These are phyloP conservation scores for Drosophila suboccidentalis DNA, from an alignment of 2,888 invertebrate species.

Conservation along the genomic window DNA sequence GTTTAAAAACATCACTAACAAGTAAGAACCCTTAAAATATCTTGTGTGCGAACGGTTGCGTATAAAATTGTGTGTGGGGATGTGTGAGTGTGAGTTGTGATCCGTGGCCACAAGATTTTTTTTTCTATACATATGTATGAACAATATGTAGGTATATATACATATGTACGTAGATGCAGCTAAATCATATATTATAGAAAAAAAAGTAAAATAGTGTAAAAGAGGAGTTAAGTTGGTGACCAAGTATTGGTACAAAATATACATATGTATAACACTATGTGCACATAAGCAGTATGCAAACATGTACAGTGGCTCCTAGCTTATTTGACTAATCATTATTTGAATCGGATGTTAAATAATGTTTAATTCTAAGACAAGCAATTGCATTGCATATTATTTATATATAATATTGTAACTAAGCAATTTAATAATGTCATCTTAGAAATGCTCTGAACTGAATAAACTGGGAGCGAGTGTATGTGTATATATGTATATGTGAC, in stretches of 20 bases:
- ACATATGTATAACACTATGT: background rate
- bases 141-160: background rate
- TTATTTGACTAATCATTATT: background rate
- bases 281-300: background rate
- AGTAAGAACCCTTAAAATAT: slow-evolving; percentile 2
- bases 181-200: background rate
- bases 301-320: slow-evolving; percentile 1
- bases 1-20: background rate
- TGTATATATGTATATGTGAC: background rate
- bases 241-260: background rate
- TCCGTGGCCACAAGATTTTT: slow-evolving; percentile 24
- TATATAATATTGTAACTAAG: background rate
- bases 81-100: slow-evolving; percentile 19
- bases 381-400: background rate
- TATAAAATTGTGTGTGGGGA: slow-evolving; percentile 3
- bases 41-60: slow-evolving; percentile 8
- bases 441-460: background rate
- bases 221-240: background rate
- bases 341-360: background rate
- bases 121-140: slow-evolving; percentile 13
- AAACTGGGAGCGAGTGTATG: background rate
- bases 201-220: background rate
- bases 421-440: background rate
- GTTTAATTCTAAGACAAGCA: background rate
- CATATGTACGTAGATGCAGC: background rate